A percentile compares a stretch with the other conserved stretches of the same genome.
Evolutionary conservation across 2,888 invertebrate species (phyloP).

Genomic region (Drosophila leonis): DNA sequence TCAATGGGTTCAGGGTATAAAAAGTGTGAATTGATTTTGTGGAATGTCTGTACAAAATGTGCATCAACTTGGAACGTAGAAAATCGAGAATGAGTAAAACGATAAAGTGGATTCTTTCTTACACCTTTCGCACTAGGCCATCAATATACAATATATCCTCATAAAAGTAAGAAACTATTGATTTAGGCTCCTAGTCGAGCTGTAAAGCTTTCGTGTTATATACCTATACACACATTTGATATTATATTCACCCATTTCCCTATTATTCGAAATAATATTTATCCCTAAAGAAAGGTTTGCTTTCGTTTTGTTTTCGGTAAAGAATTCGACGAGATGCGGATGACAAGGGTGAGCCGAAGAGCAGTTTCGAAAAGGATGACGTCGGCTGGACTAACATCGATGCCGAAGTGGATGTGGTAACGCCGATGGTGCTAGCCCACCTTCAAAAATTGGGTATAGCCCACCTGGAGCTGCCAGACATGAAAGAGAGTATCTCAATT

Average conservation of each 20-base stretch:
- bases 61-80: background rate
- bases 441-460: conserved; percentile 80
- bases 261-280: background rate
- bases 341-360: conserved; percentile 18
- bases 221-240: background rate
- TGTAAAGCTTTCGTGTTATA: background rate
- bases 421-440: conserved; percentile 81
- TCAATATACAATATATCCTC: too few relatives aligned
- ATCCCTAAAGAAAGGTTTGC: background rate
- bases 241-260: background rate
- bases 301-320: conserved; percentile 8
- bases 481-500: conserved; percentile 83
- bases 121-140: too few relatives aligned
- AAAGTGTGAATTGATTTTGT: background rate
- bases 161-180: background rate
- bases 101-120: background rate
- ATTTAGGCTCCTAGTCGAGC: background rate
- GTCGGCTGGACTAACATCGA: conserved; percentile 84
- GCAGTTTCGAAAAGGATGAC: conserved; percentile 62
- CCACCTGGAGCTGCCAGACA: conserved; percentile 81
- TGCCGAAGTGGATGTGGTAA: conserved; percentile 84
- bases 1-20: background rate
- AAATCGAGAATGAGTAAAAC: background rate
- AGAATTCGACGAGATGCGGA: conserved; percentile 28
- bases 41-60: background rate